These are phyloP conservation scores for Euwallacea similis DNA, from an alignment of 1,140 invertebrate species.

Conservation along the genomic window DNA sequence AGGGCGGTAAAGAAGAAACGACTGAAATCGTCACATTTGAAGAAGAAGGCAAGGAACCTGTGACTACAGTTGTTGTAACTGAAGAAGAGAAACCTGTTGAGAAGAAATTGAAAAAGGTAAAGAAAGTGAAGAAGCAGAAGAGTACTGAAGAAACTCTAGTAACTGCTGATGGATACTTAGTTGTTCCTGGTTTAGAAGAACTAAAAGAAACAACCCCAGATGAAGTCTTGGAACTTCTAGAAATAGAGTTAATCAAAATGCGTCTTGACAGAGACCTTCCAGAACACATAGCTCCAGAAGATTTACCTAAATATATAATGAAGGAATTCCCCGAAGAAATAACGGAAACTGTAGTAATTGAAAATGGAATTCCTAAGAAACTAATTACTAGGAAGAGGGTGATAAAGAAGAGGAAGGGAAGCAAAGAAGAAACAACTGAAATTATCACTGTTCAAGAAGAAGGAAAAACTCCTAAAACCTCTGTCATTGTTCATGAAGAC, in stretches of 20 bases:
- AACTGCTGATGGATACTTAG: conserved; percentile 39
- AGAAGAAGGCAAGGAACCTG: conserved; percentile 52
- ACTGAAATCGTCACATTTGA: conserved; percentile 50
- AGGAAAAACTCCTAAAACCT: conserved; percentile 47
- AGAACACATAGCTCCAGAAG: conserved; percentile 33
- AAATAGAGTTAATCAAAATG: conserved; percentile 37
- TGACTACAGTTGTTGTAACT: conserved; percentile 53
- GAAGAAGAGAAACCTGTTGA: conserved; percentile 27
- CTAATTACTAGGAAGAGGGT: conserved; percentile 44
- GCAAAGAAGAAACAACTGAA: conserved; percentile 47
- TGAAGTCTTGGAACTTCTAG: conserved; percentile 43
- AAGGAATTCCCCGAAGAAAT: conserved; percentile 53
- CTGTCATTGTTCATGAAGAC: conserved; percentile 54
- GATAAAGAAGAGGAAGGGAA: conserved; percentile 46
- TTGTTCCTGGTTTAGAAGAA: conserved; percentile 42
- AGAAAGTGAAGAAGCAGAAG: conserved; percentile 47
- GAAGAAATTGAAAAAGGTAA: conserved; percentile 19
- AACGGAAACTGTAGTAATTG: conserved; percentile 45
- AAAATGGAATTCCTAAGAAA: conserved; percentile 46
- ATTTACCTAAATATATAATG: conserved; percentile 35
- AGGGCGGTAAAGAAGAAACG: conserved; percentile 40
- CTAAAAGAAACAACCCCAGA: conserved; percentile 30
- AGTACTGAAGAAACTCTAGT: conserved; percentile 37
- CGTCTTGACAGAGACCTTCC: conserved; percentile 33
- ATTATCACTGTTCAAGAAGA: conserved; percentile 50